Evolutionary conservation across 2,888 invertebrate genomes (phyloP).

Genomic region (Stenoptilia bipunctidactyla): DNA sequence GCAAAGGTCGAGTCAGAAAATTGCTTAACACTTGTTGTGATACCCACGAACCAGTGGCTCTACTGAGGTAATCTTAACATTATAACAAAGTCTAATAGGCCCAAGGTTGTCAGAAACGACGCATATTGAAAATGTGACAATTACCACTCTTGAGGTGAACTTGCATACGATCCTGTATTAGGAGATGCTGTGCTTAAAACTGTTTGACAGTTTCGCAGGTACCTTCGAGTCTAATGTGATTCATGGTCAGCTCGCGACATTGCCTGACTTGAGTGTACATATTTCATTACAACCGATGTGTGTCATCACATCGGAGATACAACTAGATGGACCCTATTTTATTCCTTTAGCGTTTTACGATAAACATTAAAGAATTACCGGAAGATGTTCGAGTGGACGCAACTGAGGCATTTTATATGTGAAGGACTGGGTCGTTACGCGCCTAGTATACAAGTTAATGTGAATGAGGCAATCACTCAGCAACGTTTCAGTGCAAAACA

Average conservation of each 20-base stretch:
- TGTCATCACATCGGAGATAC: not conserved
- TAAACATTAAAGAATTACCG: constrained; percentile 20
- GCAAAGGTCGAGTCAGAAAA: constrained; percentile 25
- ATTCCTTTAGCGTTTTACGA: not conserved
- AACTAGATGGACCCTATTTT: not conserved
- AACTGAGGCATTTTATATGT: constrained; percentile 31
- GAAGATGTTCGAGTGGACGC: constrained; percentile 39
- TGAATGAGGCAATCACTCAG: constrained; percentile 19
- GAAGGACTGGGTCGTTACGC: constrained; percentile 50
- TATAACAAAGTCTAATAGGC: not conserved
- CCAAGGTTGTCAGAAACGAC: not conserved
- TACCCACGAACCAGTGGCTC: not conserved
- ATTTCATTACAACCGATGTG: not conserved
- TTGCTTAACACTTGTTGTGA: constrained; percentile 22
- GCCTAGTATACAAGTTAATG: constrained; percentile 40
- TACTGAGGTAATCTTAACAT: not conserved
- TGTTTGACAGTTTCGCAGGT: too few relatives aligned
- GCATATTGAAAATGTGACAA: too few relatives aligned
- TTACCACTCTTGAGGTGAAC: too few relatives aligned
- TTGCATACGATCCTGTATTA: too few relatives aligned
- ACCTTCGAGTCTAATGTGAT: not conserved
- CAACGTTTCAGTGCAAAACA: constrained; percentile 20
- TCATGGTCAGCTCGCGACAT: not conserved
- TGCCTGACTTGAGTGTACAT: constrained; percentile 1
- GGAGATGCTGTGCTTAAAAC: too few relatives aligned